These are phyloP conservation scores for Graphium colonna DNA, from an alignment of 2,888 invertebrate genomes.

Conservation along the genomic window DNA sequence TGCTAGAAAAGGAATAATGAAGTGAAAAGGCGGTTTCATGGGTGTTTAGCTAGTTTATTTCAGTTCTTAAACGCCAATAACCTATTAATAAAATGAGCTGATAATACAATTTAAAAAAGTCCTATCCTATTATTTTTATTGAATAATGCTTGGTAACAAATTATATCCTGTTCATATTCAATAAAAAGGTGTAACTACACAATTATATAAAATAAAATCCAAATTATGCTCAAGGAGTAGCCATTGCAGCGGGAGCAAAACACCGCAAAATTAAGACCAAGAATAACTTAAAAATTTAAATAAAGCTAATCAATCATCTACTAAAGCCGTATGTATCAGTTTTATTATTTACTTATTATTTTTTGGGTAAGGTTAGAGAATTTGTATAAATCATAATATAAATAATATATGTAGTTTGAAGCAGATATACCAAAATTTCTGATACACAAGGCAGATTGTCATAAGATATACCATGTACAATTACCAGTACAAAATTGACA, in stretches of 20 bases:
- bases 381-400: slow-evolving; percentile 40
- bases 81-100: slow-evolving; percentile 77
- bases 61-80: slow-evolving; percentile 80
- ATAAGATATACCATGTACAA: slow-evolving; percentile 31
- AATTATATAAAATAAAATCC: slow-evolving; percentile 64
- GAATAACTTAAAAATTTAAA: slow-evolving; percentile 73
- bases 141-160: slow-evolving; percentile 80
- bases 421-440: slow-evolving; percentile 43
- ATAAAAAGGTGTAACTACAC: slow-evolving; percentile 71
- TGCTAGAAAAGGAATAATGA: no score
- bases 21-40: slow-evolving; percentile 40
- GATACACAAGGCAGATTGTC: slow-evolving; percentile 53
- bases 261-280: slow-evolving; percentile 42
- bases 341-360: slow-evolving; percentile 39
- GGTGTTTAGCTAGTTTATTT: slow-evolving; percentile 79
- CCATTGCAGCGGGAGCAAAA: slow-evolving; percentile 25
- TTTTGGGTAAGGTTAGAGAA: slow-evolving; percentile 37
- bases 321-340: slow-evolving; percentile 58
- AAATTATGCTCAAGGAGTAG: slow-evolving; percentile 55
- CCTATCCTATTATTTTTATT: slow-evolving; percentile 74
- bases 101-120: slow-evolving; percentile 78
- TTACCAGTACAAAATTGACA: slow-evolving; percentile 30
- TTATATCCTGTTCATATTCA: slow-evolving; percentile 74
- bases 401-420: slow-evolving; percentile 35
- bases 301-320: slow-evolving; percentile 71